Conservation (phyloP, 2,888 invertebrate genomes). For the Drymonia ruficornis region DNA sequence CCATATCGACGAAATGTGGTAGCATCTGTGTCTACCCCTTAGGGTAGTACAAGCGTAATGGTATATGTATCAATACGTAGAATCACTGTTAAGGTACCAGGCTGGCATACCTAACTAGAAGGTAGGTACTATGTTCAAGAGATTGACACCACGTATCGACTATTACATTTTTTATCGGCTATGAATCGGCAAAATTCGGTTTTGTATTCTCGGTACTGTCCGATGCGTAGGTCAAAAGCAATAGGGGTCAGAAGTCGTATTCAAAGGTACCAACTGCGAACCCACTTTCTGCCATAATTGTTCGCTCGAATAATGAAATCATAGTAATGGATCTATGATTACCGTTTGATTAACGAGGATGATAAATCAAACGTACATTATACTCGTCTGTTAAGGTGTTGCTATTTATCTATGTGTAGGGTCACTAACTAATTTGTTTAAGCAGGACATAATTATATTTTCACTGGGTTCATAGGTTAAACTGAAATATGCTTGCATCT, state of each 20-base stretch:
- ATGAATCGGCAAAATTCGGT: constrained; percentile 28
- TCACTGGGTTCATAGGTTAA: background rate
- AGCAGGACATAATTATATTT: background rate
- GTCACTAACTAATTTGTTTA: background rate
- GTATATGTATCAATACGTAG: background rate
- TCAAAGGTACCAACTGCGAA: constrained; percentile 33
- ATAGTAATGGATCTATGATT: constrained; percentile 67
- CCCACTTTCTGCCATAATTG: constrained; percentile 56
- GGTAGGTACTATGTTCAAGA: constrained; percentile 4
- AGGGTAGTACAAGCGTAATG: no score
- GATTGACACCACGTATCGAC: constrained; percentile 18
- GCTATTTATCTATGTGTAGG: constrained; percentile 9
- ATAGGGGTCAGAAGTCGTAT: constrained; percentile 47
- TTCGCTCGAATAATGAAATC: constrained; percentile 59
- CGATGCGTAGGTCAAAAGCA: constrained; percentile 11
- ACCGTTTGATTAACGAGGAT: constrained; percentile 63
- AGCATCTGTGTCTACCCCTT: no score
- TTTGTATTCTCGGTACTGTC: background rate
- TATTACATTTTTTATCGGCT: constrained; percentile 14
- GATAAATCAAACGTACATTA: constrained; percentile 56
- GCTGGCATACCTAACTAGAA: background rate
- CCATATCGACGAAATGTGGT: no score
- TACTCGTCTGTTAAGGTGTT: constrained; percentile 25
- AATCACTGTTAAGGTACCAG: background rate
- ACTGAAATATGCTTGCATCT: background rate